Evolutionary conservation across 2,888 invertebrate species (phyloP), one percentile per base, ranked within the genome.

Genomic region (Penaeus monodon): DNA sequence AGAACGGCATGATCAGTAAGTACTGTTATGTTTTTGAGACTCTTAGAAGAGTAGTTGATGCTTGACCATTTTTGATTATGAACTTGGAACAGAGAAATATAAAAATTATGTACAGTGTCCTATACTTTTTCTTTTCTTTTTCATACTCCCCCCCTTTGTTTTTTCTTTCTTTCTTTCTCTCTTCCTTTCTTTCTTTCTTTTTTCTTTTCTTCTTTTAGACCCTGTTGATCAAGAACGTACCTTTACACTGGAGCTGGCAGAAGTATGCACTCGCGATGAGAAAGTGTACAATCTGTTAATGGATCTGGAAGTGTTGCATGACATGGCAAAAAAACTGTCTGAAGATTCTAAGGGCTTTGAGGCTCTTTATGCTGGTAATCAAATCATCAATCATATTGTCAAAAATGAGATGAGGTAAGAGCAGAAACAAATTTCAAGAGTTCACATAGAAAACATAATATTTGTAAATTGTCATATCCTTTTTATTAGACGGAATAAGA

Each of bases 311-410:
- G 91, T 93, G 49, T 91, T 94, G 22, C 91, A 92, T 87, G 93
- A 92, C 77, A 92, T 93, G 88, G 93, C 93, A 10, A 92, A 93
- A 91, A 92, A 92, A 33, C 68, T 87, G 57, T 22, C 64, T 8
- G 22, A 88, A 64, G 92, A 92, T 27, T 92, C 92, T 78, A 91
- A 92, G 88, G 92, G 92, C n/a, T 93, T 92, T 91, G 92, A 93
- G 89, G 93, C 93, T 4, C 91, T 94, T 89, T 93, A 93, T 90
- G 91, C 92, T 27, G 93, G 92, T 6, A 93, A 94, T 91, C 91
- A 92, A 81, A 93, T 94, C 91, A 91, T 93, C 70, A 94, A 93
- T 88, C 90, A 91, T n/a, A 91, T 93, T 84, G 17, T 74, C 29
- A 70, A 82, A n/a, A 64, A 63, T 29, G 73, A 82, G 27, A 38